These are phyloP conservation scores for human (Homo sapiens) DNA, from an alignment of 2,113 vertebrate genomes.

Conservation along the genomic window DNA sequence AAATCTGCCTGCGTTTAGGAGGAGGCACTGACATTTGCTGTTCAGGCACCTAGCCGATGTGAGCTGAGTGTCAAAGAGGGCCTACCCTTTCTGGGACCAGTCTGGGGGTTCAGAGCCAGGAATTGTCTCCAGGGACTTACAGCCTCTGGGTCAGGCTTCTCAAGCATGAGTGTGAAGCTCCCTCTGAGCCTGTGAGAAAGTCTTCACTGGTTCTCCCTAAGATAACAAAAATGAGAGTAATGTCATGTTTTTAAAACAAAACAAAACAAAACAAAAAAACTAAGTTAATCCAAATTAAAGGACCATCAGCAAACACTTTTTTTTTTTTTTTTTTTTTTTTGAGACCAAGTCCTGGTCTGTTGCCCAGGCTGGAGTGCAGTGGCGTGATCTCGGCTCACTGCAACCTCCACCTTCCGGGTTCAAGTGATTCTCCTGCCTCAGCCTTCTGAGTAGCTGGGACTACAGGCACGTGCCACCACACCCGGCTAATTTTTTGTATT, in stretches of 20 bases:
- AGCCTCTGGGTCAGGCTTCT: not conserved
- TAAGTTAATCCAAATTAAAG: constrained; percentile 44
- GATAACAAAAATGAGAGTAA: constrained; percentile 51
- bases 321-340: no score
- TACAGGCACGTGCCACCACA: no score
- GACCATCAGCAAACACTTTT: not conserved
- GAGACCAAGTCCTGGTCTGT: no score
- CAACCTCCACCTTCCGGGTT: no score
- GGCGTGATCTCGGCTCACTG: no score
- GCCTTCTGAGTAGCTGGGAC: no score
- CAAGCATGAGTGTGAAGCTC: not conserved
- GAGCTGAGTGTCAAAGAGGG: not conserved
- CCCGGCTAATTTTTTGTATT: no score
- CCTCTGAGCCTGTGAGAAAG: not conserved
- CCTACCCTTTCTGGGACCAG: not conserved
- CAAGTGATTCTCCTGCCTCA: no score
- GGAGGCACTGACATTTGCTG: constrained; percentile 70
- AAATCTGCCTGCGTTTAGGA: constrained; percentile 74
- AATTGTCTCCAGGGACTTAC: not conserved
- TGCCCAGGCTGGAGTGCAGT: no score
- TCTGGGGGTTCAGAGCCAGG: not conserved
- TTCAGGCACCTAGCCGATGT: constrained; percentile 52
- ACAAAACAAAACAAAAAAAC: not conserved
- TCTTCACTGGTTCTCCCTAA: constrained; percentile 23
- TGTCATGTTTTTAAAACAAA: not conserved